Evolutionary conservation across 2,113 vertebrate genomes (phyloP).

Genomic region (Gymnogyps californianus): DNA sequence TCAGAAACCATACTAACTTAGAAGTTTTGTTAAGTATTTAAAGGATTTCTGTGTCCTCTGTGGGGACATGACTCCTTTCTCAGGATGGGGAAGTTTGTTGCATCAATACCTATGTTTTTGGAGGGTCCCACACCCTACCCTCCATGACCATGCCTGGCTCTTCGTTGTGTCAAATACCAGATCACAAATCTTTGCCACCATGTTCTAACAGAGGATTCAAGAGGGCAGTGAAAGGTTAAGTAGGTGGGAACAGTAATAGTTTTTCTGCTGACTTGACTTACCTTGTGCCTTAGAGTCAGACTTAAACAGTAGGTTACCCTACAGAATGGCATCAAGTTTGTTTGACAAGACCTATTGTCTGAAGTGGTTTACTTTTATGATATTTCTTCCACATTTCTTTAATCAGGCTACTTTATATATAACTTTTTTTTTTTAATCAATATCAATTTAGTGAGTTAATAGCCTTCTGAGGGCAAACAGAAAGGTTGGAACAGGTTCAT

Average conservation of each 20-base stretch:
- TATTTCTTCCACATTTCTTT: neutral
- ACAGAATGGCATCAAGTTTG: neutral
- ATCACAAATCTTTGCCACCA: neutral
- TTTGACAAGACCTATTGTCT: neutral
- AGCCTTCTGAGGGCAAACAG: neutral
- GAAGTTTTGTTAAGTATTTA: neutral
- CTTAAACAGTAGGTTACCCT: neutral
- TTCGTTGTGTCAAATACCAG: neutral
- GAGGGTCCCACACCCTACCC: neutral
- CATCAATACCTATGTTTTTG: neutral
- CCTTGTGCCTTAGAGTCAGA: neutral
- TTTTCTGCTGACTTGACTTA: neutral
- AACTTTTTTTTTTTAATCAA: neutral
- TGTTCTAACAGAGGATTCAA: neutral
- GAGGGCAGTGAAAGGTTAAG: neutral
- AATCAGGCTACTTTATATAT: neutral
- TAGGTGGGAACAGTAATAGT: neutral
- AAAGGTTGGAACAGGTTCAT: neutral
- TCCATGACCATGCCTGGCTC: neutral
- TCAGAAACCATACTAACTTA: neutral
- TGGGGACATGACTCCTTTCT: neutral
- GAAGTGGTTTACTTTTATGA: neutral
- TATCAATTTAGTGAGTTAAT: neutral
- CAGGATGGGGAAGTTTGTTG: neutral
- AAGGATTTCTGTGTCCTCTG: neutral